phyloP scores from a whole-genome alignment of 2,888 invertebrate genomes.

The Nephrocerus scutellatus region DNA sequence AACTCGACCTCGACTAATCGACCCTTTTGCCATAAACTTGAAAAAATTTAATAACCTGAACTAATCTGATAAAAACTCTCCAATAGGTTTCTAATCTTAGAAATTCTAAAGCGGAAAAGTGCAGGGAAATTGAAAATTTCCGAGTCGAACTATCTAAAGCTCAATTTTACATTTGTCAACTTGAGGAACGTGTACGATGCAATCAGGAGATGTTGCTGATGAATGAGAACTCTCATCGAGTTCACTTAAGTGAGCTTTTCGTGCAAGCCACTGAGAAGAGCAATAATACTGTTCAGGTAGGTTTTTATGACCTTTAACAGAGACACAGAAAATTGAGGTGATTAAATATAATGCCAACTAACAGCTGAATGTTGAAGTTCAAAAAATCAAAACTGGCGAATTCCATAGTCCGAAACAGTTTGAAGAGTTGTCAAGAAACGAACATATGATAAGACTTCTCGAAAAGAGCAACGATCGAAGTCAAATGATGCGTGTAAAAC shows the following conservation, averaged over 20 bases:
- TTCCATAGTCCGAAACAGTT: no score
- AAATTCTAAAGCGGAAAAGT: slow-evolving; percentile 25
- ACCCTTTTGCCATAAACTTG: no score
- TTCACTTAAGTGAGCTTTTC: slow-evolving; percentile 32
- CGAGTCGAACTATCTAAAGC: slow-evolving; percentile 27
- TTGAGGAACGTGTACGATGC: slow-evolving; percentile 32
- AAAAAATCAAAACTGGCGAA: no score
- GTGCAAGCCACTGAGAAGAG: slow-evolving; percentile 31
- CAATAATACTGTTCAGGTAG: slow-evolving; percentile 25
- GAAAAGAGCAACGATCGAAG: slow-evolving; percentile 35
- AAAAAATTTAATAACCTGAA: no score
- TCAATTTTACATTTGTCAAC: slow-evolving; percentile 24
- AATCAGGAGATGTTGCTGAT: slow-evolving; percentile 34
- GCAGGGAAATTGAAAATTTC: slow-evolving; percentile 26
- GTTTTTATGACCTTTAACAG: no score
- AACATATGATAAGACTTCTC: slow-evolving; percentile 37
- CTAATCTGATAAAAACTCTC: no score
- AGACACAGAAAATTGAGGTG: no score
- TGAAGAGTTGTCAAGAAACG: slow-evolving; percentile 33
- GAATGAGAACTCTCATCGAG: slow-evolving; percentile 30
- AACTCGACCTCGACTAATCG: no score
- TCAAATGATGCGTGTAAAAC: slow-evolving; percentile 32
- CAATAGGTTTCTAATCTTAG: no score
- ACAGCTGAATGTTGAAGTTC: no score
- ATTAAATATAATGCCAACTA: no score